Percentiles rank a stretch among this genome's conserved stretches.
phyloP scores from a whole-genome alignment of 2,888 invertebrate species.

The Melieria crassipennis region DNA sequence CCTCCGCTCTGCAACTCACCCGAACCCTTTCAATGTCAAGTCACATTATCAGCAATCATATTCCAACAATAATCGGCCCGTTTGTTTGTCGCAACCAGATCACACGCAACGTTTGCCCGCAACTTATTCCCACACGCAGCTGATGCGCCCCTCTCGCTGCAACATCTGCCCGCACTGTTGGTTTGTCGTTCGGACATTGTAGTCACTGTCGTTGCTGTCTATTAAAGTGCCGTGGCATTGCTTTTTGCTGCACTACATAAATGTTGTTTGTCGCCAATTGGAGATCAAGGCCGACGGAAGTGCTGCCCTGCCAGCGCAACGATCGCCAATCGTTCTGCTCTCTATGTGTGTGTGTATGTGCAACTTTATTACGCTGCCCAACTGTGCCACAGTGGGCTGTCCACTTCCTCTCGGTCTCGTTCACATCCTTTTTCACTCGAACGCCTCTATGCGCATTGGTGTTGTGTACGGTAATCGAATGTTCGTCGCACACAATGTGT shows the following conservation, averaged over 20 bases:
- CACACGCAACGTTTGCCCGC: too few relatives aligned
- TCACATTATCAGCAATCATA: too few relatives aligned
- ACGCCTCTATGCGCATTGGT: neutral
- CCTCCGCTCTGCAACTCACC: too few relatives aligned
- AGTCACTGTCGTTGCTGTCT: neutral
- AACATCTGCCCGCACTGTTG: neutral
- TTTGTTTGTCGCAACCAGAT: too few relatives aligned
- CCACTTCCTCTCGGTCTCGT: neutral
- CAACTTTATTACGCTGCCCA: neutral
- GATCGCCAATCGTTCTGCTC: conserved; percentile 14
- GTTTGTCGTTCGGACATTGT: conserved; percentile 3
- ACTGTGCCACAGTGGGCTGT: conserved; percentile 2
- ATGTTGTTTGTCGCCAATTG: conserved; percentile 48
- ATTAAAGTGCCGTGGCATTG: neutral
- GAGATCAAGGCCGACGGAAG: conserved; percentile 60
- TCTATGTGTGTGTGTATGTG: neutral
- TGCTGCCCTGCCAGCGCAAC: conserved; percentile 32
- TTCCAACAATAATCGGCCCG: too few relatives aligned
- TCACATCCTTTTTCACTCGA: conserved; percentile 14
- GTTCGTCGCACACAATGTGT: too few relatives aligned
- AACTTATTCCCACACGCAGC: neutral
- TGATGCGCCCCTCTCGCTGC: conserved; percentile 8
- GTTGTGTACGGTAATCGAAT: too few relatives aligned
- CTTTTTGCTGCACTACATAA: neutral
- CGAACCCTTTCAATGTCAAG: too few relatives aligned